These are phyloP conservation scores for Cheiracanthium punctorium DNA, from an alignment of 2,888 invertebrate species.

Conservation along the genomic window DNA sequence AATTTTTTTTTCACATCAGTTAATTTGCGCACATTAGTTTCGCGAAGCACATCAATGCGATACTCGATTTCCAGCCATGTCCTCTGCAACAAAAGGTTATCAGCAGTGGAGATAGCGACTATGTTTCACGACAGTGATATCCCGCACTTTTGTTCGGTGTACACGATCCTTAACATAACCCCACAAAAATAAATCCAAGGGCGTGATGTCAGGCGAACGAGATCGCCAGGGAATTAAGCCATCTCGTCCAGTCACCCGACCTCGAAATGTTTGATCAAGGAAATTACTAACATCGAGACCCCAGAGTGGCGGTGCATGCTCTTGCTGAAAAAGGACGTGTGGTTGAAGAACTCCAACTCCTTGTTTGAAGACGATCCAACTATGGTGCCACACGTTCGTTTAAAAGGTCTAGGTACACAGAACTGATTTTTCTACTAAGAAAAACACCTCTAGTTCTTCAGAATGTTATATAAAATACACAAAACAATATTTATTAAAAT, in stretches of 20 bases:
- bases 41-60: slow-evolving; percentile 9
- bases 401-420: no score
- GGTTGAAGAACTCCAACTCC: no score
- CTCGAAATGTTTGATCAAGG: background rate
- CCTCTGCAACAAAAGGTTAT: background rate
- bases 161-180: background rate
- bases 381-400: background rate
- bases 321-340: background rate
- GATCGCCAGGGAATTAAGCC: background rate
- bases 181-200: background rate
- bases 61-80: slow-evolving; percentile 16
- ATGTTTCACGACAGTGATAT: background rate
- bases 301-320: background rate
- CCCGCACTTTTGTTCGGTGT: background rate
- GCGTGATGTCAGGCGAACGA: background rate
- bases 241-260: background rate
- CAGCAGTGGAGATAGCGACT: background rate
- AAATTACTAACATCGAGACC: background rate
- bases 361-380: no score
- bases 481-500: no score
- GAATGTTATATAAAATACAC: no score
- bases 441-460: no score
- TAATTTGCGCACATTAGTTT: background rate
- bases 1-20: background rate
- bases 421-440: no score